Evolutionary conservation across 2,797 vertebrate species (phyloP), one percentile per base, ranked within the genome.

Genomic region (Gymnodraco acuticeps): DNA sequence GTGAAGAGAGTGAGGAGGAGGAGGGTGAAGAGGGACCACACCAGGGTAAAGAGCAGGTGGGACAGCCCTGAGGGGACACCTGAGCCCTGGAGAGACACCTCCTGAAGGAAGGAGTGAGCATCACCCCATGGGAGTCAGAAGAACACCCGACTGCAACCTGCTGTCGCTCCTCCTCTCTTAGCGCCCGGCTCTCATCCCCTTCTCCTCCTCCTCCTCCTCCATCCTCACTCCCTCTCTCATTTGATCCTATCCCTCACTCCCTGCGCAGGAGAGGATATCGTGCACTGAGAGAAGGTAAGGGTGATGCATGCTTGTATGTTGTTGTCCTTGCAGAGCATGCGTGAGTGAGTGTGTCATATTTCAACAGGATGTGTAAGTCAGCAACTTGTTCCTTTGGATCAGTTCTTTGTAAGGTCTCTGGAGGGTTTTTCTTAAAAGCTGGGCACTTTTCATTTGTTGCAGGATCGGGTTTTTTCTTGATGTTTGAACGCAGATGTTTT

Each of bases 151-250:
- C 86, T 92, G 87, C 89, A 91, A 92, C 91, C 90, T 91, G 91
- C 89, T 86, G 86, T 91, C 73, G 92, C 92, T 90, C 90, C 92
- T 93, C 92, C 92, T 92, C 85, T 87, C 84, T 72, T 87, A 65
- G 16, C 82, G 15, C 76, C 87, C 73, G 12, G 45, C 85, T 90
- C 83, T 86, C 87, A 84, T 82, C 88, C 67, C 74, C 78, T 75
- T 65, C 69, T 38, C 33, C 33, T 38, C 88, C 77, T 86, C 88
- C 77, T 86, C 88, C 84, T 79, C 75, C 65, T 78, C 86, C 84
- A 81, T 87, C 82, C 80, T 84, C 64, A 23, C 87, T 90, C 86
- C 54, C 75, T 89, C 87, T 84, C 88, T 83, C 89, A 88, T 88
- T 86, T 89, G 84, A 89, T 92, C 88, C 84, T 88, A 87, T 90